Evolutionary conservation across 2,888 invertebrate genomes (phyloP).

Genomic region (Eilema caniola): DNA sequence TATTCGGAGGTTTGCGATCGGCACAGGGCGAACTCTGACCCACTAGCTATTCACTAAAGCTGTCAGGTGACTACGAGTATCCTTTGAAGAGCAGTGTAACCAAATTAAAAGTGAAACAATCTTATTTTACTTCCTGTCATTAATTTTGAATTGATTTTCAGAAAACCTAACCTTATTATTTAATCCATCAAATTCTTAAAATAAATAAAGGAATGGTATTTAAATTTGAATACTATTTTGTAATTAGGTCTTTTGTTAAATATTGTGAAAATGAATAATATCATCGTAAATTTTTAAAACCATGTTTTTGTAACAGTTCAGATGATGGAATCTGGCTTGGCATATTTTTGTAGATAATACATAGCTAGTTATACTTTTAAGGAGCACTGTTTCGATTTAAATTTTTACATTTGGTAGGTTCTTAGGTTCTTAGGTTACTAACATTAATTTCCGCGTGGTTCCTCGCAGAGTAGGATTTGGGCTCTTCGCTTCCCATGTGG

Average conservation of each 20-base stretch:
- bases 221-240: neutral
- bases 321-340: too few relatives aligned
- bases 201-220: neutral
- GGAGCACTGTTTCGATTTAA: too few relatives aligned
- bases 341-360: too few relatives aligned
- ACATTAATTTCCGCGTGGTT: too few relatives aligned
- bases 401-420: too few relatives aligned
- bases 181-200: neutral
- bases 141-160: neutral
- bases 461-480: too few relatives aligned
- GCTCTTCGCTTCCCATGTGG: too few relatives aligned
- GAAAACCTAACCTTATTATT: neutral
- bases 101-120: constrained; percentile 12
- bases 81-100: constrained; percentile 48
- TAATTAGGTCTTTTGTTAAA: neutral
- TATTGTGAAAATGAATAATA: too few relatives aligned
- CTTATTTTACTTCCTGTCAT: neutral
- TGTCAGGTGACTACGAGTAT: constrained; percentile 58
- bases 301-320: too few relatives aligned
- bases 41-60: constrained; percentile 56
- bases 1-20: constrained; percentile 57
- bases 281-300: too few relatives aligned
- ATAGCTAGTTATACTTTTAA: too few relatives aligned
- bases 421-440: neutral
- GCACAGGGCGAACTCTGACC: constrained; percentile 50